Evolutionary conservation across 2,888 invertebrate species (phyloP), one percentile per base, ranked within the genome.

Genomic region (Busseola fusca): DNA sequence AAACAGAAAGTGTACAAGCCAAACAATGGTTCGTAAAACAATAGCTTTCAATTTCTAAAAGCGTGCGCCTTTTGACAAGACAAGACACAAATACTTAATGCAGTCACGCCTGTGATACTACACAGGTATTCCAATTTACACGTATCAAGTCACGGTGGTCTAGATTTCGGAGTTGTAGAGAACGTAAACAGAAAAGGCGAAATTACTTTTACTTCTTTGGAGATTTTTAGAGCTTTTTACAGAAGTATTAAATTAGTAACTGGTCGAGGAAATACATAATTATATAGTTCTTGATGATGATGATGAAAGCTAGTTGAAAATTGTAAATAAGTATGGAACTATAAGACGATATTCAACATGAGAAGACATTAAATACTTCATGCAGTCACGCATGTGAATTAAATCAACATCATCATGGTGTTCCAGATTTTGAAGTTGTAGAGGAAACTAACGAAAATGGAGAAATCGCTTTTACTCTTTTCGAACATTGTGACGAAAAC

Each of bases 31-130:
- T 45, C 67, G 77, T 80, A 79, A 81, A 80, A 85, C 85, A 84
- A 83, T 81, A 71, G 83, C 85, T 85, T 85, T 85, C 85, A 83
- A 83, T 85, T 85, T 85, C 85, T 80, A 78, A 78, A 77, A 71
- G 78, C 77, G 77, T 80, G 73, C 68, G 50, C 40, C 74, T 64
- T 68, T 68, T 63, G 63, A 69, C 76, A 69, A 80, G 58, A 80
- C 79, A 80, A 72, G 79, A 80, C 79, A 80, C 37, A 76, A 79
- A 79, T 80, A 80, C 72, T 67, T 80, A 80, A 80, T 80, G 57
- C 34, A 58, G 72, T 80, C 76, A 80, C 76, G 72, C 59, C 59
- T 63, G 25, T 48, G 30, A 75, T 72, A 67, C 34, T 54, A 42
- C 60, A 56, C 57, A 48, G 60, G 72, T 72, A 69, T 80, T 67